Evolutionary conservation across 1,140 invertebrate genomes (phyloP).

Genomic region (Mya arenaria): DNA sequence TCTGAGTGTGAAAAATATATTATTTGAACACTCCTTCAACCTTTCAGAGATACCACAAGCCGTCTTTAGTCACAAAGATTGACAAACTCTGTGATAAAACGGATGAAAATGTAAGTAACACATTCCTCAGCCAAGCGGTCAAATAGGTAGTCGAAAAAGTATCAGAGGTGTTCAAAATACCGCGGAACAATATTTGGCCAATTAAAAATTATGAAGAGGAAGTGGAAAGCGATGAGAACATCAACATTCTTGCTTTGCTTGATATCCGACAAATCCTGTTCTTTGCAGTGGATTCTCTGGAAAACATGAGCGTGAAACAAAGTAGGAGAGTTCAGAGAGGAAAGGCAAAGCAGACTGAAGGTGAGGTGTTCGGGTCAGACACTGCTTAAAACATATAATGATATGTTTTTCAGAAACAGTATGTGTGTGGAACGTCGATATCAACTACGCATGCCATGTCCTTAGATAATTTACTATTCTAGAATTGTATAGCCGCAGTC

Average conservation of each 20-base stretch:
- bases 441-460: no score
- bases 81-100: slow-evolving; percentile 30
- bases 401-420: no score
- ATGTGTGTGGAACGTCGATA: no score
- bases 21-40: no score
- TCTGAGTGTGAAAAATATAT: no score
- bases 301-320: no score
- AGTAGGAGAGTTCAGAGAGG: no score
- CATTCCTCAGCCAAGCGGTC: slow-evolving; percentile 6
- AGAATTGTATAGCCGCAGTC: no score
- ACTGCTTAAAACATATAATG: no score
- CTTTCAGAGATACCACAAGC: slow-evolving; percentile 31
- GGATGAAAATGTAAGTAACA: background rate
- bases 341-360: no score
- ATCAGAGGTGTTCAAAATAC: slow-evolving; percentile 23
- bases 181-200: slow-evolving; percentile 22
- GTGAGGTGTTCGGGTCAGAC: no score
- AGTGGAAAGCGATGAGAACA: slow-evolving; percentile 4
- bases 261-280: slow-evolving; percentile 18
- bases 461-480: no score
- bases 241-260: slow-evolving; percentile 25
- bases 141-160: slow-evolving; percentile 25
- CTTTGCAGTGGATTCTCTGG: slow-evolving; percentile 39
- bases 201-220: slow-evolving; percentile 47
- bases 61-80: slow-evolving; percentile 45